Evolutionary conservation across 2,888 invertebrate genomes (phyloP).

Genomic region (Lepas anatifera): DNA sequence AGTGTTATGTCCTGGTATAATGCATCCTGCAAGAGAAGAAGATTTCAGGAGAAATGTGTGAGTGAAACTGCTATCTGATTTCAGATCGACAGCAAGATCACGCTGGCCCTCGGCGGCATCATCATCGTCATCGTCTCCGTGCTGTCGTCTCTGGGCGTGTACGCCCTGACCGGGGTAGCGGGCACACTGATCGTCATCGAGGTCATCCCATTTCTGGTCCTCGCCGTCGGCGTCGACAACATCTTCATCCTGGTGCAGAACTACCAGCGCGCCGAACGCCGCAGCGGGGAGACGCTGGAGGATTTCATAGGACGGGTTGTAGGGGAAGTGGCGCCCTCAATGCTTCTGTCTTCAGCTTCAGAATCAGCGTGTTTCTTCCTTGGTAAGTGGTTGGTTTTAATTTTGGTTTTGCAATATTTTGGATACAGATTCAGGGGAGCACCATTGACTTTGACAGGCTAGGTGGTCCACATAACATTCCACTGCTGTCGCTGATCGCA

Average conservation of each 20-base stretch:
- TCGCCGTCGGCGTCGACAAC: constrained; percentile 98
- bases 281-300: constrained; percentile 62
- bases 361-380: constrained; percentile 95
- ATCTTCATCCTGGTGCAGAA: constrained; percentile 97
- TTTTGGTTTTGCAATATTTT: too few relatives aligned
- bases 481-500: too few relatives aligned
- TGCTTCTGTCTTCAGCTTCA: constrained; percentile 84
- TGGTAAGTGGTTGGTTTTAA: constrained; percentile 41
- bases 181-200: constrained; percentile 96
- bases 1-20: too few relatives aligned
- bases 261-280: constrained; percentile 60
- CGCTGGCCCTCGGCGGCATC: constrained; percentile 89
- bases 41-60: too few relatives aligned
- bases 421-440: too few relatives aligned
- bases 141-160: constrained; percentile 80
- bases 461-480: too few relatives aligned
- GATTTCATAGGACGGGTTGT: constrained; percentile 82
- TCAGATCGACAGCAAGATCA: constrained; percentile 79
- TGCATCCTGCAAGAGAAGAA: too few relatives aligned
- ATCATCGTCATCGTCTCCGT: constrained; percentile 88
- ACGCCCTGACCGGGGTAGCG: constrained; percentile 75
- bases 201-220: constrained; percentile 89
- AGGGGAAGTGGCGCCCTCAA: constrained; percentile 91
- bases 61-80: too few relatives aligned
- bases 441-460: too few relatives aligned